Base-by-base conservation (phyloP, 2,888 invertebrate species). In the Xestia c-nigrum region DNA sequence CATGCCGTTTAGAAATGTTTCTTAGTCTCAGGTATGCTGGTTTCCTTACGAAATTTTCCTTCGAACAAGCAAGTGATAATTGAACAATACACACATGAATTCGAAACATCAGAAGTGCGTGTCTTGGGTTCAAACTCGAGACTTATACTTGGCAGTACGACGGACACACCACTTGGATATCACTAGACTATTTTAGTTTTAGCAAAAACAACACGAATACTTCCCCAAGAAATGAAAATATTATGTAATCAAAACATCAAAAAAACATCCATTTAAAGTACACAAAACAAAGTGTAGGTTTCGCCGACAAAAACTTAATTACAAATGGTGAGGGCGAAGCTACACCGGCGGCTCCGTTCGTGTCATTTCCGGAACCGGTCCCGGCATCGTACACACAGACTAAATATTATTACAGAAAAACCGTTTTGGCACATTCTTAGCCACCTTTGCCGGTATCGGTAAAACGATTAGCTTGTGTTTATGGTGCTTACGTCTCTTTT, bases 291-390 rank as follows among this genome's bases (percentile, higher is more conserved):
- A 86, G 72, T 76, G 74, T 76, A 70, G 71, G 73, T 83, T 81
- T 65, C 79, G 64, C 77, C 59, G 77, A 77, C 84, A 79, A 84
- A 85, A 87, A 86, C 81, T 88, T 88, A 84, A 88, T 86, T 87
- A 88, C 78, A 82, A 84, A 80, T 78, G 81, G 80, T 73, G 76
- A 82, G 77, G 75, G 79, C 73, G 72, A 65, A 72, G 74, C 71
- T 78, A 77, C 71, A 81, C 80, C 80, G 79, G 61, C 61, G 74
- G 80, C 68, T 72, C 76, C 71, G 72, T 43, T 72, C 75, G 76
- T 81, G 82, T 77, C 82, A 85, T 88, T 88, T 88, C 88, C 87
- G 43, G 43, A 43, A 43, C 43, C 43, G 80, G 78, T 46, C 57
- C 50, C 74, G 66, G 57, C 74, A 68, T 3, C 68, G 83, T 71